These are phyloP conservation scores for Podotricha telesiphe DNA, from an alignment of 2,888 invertebrate genomes.

Conservation along the genomic window DNA sequence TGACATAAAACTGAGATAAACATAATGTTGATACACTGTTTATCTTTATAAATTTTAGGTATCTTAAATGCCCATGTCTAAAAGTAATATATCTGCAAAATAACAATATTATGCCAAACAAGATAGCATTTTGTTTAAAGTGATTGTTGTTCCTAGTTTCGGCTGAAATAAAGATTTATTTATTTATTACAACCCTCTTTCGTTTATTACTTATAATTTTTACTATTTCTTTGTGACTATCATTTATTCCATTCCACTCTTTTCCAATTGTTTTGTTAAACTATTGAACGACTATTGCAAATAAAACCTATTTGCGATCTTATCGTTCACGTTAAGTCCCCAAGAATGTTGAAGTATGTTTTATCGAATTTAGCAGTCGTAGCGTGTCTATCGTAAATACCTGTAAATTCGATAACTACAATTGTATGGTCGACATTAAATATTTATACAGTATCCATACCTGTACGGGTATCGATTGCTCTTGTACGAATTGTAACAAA, in stretches of 20 bases:
- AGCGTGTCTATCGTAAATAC: constrained; percentile 12
- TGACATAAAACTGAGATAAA: constrained; percentile 8
- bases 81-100: constrained; percentile 12
- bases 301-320: constrained; percentile 3
- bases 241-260: too few relatives aligned
- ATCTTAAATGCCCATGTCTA: constrained; percentile 11
- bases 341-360: constrained; percentile 11
- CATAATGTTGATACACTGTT: neutral
- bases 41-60: constrained; percentile 11
- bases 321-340: neutral
- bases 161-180: too few relatives aligned
- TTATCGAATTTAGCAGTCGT: constrained; percentile 17
- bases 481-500: constrained; percentile 58
- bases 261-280: too few relatives aligned
- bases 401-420: neutral
- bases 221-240: too few relatives aligned
- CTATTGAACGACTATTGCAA: neutral
- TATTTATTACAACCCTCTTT: too few relatives aligned
- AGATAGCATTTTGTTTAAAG: neutral
- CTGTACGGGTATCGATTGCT: constrained; percentile 65
- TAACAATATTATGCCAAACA: neutral
- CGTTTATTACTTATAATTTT: too few relatives aligned
- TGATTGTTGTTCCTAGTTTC: neutral
- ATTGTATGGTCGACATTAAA: neutral
- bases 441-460: constrained; percentile 48